Evolutionary conservation across 2,113 vertebrate genomes (phyloP).

Genomic region (Oxyura jamaicensis): DNA sequence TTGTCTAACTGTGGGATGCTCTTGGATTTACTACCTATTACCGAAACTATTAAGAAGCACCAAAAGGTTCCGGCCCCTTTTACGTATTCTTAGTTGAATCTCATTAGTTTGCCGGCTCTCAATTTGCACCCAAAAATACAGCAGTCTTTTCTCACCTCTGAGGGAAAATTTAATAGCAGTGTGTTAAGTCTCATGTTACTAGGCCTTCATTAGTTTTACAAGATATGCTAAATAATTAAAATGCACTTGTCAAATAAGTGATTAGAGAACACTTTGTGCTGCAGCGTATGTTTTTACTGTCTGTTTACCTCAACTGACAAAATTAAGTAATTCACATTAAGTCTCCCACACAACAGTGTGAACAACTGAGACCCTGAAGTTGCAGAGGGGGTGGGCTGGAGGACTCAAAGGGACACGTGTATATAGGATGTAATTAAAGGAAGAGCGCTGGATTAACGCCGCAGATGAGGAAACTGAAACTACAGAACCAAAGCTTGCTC

Average conservation of each 20-base stretch:
- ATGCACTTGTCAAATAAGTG: conserved; percentile 9
- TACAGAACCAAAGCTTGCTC: background rate
- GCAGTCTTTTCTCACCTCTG: background rate
- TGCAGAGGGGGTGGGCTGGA: background rate
- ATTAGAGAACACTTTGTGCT: conserved; percentile 43
- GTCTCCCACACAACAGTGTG: background rate
- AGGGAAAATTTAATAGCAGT: conserved; percentile 17
- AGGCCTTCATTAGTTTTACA: conserved; percentile 40
- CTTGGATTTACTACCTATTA: conserved; percentile 48
- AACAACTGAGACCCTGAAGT: background rate
- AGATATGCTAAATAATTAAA: conserved; percentile 52
- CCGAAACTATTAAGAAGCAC: conserved; percentile 29
- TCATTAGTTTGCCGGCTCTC: background rate
- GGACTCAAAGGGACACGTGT: background rate
- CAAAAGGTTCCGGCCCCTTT: conserved; percentile 25
- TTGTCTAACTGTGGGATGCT: conserved; percentile 57
- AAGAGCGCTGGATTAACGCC: background rate
- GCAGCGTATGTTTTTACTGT: background rate
- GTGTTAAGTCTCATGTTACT: conserved; percentile 24
- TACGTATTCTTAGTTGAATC: background rate
- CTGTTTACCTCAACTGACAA: background rate
- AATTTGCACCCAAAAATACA: background rate
- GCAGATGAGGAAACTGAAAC: background rate
- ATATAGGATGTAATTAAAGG: background rate
- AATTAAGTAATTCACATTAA: background rate